Conservation (phyloP, 2,113 vertebrate species). For the Sapayoa aenigma region DNA sequence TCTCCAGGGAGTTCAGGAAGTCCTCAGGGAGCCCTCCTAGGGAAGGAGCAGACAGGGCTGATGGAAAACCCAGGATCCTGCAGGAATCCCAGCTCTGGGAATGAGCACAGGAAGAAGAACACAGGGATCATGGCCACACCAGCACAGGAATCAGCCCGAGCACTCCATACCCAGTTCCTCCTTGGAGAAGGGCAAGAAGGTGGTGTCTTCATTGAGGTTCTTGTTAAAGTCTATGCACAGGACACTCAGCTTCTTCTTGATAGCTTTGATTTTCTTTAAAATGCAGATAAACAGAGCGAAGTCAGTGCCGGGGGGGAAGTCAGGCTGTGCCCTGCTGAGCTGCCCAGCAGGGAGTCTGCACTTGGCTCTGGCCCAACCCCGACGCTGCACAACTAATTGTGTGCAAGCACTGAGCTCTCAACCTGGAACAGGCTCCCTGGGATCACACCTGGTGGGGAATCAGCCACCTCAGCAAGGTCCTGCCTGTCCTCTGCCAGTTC, state of each 20-base stretch:
- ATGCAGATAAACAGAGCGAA: not conserved
- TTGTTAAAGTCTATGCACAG: conserved; percentile 97
- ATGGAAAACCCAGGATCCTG: not conserved
- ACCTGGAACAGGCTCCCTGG: not conserved
- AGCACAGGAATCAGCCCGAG: not conserved
- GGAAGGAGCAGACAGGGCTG: not conserved
- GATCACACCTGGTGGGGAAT: not conserved
- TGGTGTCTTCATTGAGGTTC: conserved; percentile 94
- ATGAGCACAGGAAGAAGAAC: not conserved
- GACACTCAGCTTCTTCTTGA: conserved; percentile 91
- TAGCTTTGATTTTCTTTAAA: conserved; percentile 88
- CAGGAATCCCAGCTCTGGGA: not conserved
- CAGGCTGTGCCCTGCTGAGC: not conserved
- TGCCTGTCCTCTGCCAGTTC: not conserved
- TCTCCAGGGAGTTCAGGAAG: conserved; percentile 90
- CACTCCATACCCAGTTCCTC: conserved; percentile 84
- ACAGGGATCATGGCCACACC: not conserved
- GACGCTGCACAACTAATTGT: not conserved
- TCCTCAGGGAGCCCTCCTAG: conserved; percentile 94
- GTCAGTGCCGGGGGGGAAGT: not conserved
- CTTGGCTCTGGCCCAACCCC: not conserved
- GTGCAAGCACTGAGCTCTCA: not conserved
- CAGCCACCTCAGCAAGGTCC: conserved; percentile 24
- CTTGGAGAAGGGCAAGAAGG: conserved; percentile 81
- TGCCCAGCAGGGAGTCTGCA: not conserved